Percentiles rank a stretch among this genome's conserved stretches.
Evolutionary conservation across 2,888 invertebrate species (phyloP).

Genomic region (Thelaira solivaga): DNA sequence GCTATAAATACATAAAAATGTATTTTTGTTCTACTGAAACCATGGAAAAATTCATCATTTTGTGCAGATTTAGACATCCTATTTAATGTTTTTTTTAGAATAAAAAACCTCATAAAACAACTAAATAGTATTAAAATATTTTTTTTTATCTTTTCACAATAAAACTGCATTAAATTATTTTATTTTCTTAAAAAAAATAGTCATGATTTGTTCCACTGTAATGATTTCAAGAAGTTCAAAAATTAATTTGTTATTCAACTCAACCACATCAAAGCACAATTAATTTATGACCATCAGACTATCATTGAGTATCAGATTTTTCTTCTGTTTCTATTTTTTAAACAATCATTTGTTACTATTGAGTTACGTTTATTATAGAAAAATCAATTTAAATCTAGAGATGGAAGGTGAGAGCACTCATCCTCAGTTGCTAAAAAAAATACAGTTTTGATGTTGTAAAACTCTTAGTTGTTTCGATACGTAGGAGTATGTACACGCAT

Average conservation of each 20-base stretch:
- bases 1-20: no score
- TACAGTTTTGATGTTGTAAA: background rate
- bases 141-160: background rate
- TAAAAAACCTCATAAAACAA: no score
- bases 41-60: no score
- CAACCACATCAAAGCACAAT: constrained; percentile 1
- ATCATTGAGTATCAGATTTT: background rate
- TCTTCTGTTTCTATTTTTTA: background rate
- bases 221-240: constrained; percentile 24
- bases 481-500: background rate
- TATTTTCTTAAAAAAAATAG: background rate
- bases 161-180: constrained; percentile 9
- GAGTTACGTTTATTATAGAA: constrained; percentile 4
- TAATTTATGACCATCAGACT: constrained; percentile 43
- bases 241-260: constrained; percentile 72
- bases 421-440: no score
- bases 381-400: constrained; percentile 33
- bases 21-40: no score
- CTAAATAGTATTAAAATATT: no score
- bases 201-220: constrained; percentile 7
- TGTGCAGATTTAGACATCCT: no score
- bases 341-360: background rate
- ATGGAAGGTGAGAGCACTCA: no score
- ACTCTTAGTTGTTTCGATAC: no score
- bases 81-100: no score